Evolutionary conservation across 2,888 invertebrate species (phyloP), one percentile per base, ranked within the genome.

Genomic region (Ormyrus thymus): DNA sequence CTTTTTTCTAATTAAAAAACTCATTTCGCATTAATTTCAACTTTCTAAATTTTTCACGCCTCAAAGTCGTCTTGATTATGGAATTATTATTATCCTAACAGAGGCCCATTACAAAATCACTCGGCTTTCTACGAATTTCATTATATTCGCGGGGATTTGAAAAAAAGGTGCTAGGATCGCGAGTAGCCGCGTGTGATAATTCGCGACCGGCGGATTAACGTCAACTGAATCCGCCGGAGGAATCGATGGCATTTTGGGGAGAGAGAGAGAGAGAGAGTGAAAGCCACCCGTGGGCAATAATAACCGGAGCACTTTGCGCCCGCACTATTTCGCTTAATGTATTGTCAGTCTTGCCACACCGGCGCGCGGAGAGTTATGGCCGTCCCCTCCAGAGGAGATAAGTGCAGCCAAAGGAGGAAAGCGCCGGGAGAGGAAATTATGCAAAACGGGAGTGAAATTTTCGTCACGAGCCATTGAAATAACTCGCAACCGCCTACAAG

Each of bases 41-140:
- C 51, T 75, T 68, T 75, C 75, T 75, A 68, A 68, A 75, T 61
- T 59, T 66, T 75, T 75, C 53, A 45, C 59, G 75, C 61, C 61
- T 68, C 10, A 55, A 59, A 7, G 61, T 43, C 29, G 13, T 62
- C 10, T 62, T 53, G 53, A 72, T 72, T 53, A 53, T 13, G 59
- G 45, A 29, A 29, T 29, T 29, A 29, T 29, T 29, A 29, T 29
- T 29, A 29, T 29, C 29, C 29, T 29, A 29, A 29, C 29, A 29
- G 29, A 29, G 29, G 29, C 29, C 29, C 29, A 29, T 29, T 29
- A 29, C 29, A 29, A 29, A 29, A 29, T 29, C 29, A 29, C 29
- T 29, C 3, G 29, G 29, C 29, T 29, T 29, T 29, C 29, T 29
- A 29, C 29, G 4, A 29, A 29, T 29, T 29, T 29, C 29, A 29